Percentiles rank a stretch among this genome's conserved stretches.
phyloP scores from a whole-genome alignment of 1,140 invertebrate species.

The Drosophila pseudoananassae region DNA sequence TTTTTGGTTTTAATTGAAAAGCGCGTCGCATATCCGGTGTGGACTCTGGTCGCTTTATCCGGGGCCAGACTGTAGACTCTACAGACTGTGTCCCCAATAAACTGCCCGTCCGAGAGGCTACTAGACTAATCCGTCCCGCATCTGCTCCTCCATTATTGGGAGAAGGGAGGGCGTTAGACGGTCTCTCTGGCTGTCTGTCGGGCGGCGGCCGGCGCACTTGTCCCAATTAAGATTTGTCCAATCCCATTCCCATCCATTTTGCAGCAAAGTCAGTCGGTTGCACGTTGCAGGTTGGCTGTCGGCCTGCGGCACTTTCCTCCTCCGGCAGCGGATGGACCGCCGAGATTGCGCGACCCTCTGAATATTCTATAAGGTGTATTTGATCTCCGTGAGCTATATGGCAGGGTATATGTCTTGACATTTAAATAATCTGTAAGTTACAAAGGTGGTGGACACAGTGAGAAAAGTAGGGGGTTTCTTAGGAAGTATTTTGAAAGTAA shows the following conservation, averaged over 20 bases:
- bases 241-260: conserved; percentile 73
- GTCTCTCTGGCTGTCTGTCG: conserved; percentile 9
- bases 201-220: conserved; percentile 54
- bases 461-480: too few relatives aligned
- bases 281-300: conserved; percentile 5
- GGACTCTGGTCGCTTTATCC: conserved; percentile 17
- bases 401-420: too few relatives aligned
- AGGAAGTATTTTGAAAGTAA: too few relatives aligned
- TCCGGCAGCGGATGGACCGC: too few relatives aligned
- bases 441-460: too few relatives aligned
- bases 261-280: conserved; percentile 18
- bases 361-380: too few relatives aligned
- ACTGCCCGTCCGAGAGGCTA: conserved; percentile 33
- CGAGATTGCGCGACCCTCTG: too few relatives aligned
- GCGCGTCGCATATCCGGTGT: conserved; percentile 76
- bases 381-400: too few relatives aligned
- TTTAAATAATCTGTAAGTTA: too few relatives aligned
- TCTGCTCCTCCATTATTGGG: not conserved
- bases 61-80: conserved; percentile 22
- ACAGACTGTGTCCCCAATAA: conserved; percentile 60
- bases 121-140: conserved; percentile 36
- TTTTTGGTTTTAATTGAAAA: conserved; percentile 68
- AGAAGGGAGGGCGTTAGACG: conserved; percentile 6
- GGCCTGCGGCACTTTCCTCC: too few relatives aligned
- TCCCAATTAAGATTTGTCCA: conserved; percentile 78